A percentile compares a stretch with the other conserved stretches of the same genome.
Conservation (phyloP, 2,888 invertebrate genomes). For the Melanostoma mellinum region DNA sequence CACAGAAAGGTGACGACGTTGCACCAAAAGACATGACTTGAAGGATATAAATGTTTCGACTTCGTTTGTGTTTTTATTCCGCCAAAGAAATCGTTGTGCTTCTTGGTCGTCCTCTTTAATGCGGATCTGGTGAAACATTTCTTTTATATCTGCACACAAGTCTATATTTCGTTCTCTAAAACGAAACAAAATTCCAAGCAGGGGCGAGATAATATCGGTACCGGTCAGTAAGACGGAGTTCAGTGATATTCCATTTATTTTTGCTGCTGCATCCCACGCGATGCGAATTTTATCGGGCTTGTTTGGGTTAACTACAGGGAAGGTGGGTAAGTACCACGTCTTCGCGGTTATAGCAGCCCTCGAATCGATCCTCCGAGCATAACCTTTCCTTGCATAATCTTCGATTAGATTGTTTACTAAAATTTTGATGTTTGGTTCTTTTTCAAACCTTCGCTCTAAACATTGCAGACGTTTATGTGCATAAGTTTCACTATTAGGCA, state of each 20-base stretch:
- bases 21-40: conserved; percentile 26
- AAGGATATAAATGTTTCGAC: conserved; percentile 34
- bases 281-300: conserved; percentile 26
- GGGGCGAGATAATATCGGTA: conserved; percentile 1
- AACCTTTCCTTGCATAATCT: conserved; percentile 23
- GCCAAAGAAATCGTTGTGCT: conserved; percentile 30
- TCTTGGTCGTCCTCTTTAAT: conserved; percentile 15
- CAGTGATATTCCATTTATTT: conserved; percentile 10
- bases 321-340: conserved; percentile 29
- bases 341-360: conserved; percentile 4
- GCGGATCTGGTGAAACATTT: conserved; percentile 23
- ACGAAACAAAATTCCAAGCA: conserved; percentile 17
- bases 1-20: conserved; percentile 20
- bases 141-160: conserved; percentile 19
- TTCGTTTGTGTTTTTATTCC: neutral
- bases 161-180: conserved; percentile 31
- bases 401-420: conserved; percentile 6
- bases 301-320: conserved; percentile 19
- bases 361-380: neutral
- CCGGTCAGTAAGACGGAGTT: conserved; percentile 17
- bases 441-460: too few species aligned
- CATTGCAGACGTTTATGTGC: too few species aligned
- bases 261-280: conserved; percentile 21
- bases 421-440: conserved; percentile 4
- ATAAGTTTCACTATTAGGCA: conserved; percentile 20